Evolutionary conservation across 1,140 invertebrate genomes (phyloP), one percentile per base, ranked within the genome.

Genomic region (Asobara japonica): DNA sequence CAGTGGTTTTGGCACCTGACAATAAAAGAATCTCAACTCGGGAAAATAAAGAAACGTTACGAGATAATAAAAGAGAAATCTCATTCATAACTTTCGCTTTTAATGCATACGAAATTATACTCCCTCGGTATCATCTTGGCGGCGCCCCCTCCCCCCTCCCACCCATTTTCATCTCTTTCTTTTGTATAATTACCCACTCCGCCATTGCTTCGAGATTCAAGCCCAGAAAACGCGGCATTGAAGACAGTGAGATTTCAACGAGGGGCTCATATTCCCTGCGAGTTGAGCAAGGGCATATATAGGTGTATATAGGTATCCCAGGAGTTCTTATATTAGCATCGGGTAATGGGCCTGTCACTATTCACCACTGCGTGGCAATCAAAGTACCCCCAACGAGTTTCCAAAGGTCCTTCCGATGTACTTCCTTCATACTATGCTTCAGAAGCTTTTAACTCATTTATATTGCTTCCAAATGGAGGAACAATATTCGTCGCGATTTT

Each of bases 311-410:
- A 38, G 70, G 70, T 69, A 61, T 75, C 71, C 69, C 56, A 27
- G 16, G 56, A 45, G 72, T 75, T 77, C 74, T 77, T 77, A 75
- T 77, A 77, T 77, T 77, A 77, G 76, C 76, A 77, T 77, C 60
- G 61, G 69, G 74, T 77, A 77, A 77, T 77, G 62, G 76, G 74
- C 71, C 76, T 77, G 76, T 77, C 76, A 77, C 76, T 71, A 74
- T 71, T 74, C 76, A 73, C 69, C 70, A 66, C 67, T 69, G 75
- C 64, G 71, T 74, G 48, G 76, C 69, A 74, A 76, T 76, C 75
- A 74, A 76, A 74, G 66, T 66, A 36, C 67, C 51, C 45, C 68
- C 62, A 27, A 61, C 66, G 56, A 68, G 65, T 66, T 56, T 69
- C 48, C 33, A 71, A 27, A 48, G 41, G n/a, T 45, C 38, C 62